Conservation (phyloP, 2,113 vertebrate species). For the Rhinoptilus africanus region DNA sequence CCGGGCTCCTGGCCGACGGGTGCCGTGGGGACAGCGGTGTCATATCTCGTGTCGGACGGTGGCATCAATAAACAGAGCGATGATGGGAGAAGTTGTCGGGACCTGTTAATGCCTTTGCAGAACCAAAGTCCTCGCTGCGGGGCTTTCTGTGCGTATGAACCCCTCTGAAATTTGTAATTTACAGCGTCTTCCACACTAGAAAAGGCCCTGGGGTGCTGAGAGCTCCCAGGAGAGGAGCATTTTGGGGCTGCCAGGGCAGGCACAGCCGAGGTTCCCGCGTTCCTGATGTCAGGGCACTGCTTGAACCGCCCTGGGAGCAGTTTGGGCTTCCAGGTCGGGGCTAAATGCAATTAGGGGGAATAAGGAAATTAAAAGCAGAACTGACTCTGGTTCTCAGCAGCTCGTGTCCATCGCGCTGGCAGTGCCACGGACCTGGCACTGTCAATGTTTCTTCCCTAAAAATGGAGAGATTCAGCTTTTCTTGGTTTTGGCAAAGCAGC, state of each 20-base stretch:
- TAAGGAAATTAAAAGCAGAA: not conserved
- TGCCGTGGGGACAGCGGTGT: not conserved
- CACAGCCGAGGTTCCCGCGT: not conserved
- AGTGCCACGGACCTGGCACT: accelerated
- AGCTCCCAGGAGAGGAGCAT: not conserved
- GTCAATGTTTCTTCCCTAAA: not conserved
- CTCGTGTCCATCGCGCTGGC: accelerated
- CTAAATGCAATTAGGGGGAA: not conserved
- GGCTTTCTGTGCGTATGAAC: accelerated
- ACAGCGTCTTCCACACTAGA: accelerated
- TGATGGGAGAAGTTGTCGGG: not conserved
- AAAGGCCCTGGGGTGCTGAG: not conserved
- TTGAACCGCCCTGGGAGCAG: not conserved
- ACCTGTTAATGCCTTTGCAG: not conserved
- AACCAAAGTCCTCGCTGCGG: not conserved
- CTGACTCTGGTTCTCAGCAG: not conserved
- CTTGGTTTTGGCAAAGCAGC: not conserved
- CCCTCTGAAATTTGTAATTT: not conserved
- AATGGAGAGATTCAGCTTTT: not conserved
- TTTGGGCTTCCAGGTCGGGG: not conserved
- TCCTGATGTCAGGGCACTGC: not conserved
- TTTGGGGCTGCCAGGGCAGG: not conserved
- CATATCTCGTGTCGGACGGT: not conserved
- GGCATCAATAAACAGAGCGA: not conserved
- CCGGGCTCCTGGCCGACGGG: accelerated